Base-by-base conservation (phyloP, 2,888 invertebrate species). In the Noctua comes region DNA sequence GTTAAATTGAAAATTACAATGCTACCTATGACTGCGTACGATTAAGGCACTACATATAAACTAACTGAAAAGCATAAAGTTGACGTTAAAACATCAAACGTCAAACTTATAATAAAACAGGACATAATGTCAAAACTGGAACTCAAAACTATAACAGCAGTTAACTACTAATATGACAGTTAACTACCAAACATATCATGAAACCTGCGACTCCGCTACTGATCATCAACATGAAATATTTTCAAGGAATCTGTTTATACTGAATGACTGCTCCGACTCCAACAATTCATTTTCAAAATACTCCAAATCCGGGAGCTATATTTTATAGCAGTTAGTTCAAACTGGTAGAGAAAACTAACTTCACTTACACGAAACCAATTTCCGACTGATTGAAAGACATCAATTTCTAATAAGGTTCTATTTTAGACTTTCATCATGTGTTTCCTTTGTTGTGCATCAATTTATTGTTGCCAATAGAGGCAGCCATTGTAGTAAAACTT, bases 371-470 rank as follows among this genome's bases (percentile, higher is more conserved):
- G 36, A 80, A 82, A 71, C 68, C 82, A 82, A 83, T 83, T 83
- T 83, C 66, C 27, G 11, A 59, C 24, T 77, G 73, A 86, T 77
- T 77, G 72, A 68, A 71, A 73, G 66, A 70, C 73, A 71, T 83
- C 46, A 82, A 66, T 70, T 66, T 77, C 71, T 76, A 65, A 73
- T 70, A 64, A 70, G 64, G 54, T 83, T 77, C 69, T 62, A 70
- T 73, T 83, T 82, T 66, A 68, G 46, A 65, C 68, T 71, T 81
- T 85, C 36, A 81, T 82, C 27, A 81, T 82, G 70, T 85, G 70
- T 74, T 75, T 85, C 76, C 86, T 64, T 85, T 82, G 57, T 85
- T 65, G 85, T 73, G 16, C 68, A 43, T 73, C 85, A 81, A 62
- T 79, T 85, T 85, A 62, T 71, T 81, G 66, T 54, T 31, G 71